Evolutionary conservation across 2,113 vertebrate species (phyloP).

Genomic region (Gorsachius goisagi): DNA sequence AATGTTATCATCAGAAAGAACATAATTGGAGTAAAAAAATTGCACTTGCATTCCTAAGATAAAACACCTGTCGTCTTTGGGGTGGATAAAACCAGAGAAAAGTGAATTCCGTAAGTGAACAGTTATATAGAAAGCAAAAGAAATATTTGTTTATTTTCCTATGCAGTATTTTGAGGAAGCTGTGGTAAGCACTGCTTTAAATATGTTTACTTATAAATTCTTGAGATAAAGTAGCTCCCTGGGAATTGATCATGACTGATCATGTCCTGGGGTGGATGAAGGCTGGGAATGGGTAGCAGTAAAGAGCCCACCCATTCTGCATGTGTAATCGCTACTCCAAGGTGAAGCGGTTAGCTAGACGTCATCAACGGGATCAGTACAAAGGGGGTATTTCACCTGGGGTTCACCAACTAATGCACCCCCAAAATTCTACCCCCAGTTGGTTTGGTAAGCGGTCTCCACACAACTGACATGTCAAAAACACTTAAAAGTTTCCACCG

Average conservation of each 20-base stretch:
- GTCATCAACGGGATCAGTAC: background rate
- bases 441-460: background rate
- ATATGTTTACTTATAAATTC: background rate
- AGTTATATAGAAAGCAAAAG: background rate
- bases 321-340: rapidly evolving
- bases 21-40: background rate
- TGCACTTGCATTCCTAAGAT: background rate
- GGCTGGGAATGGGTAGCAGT: background rate
- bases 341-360: background rate
- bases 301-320: background rate
- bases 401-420: background rate
- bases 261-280: background rate
- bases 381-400: background rate
- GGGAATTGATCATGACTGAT: background rate
- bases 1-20: background rate
- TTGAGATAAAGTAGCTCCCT: background rate
- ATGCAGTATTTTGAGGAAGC: background rate
- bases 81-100: background rate
- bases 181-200: background rate
- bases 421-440: background rate
- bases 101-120: background rate
- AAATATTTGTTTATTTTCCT: background rate
- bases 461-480: background rate
- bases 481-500: background rate
- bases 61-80: background rate